Conservation (phyloP, 2,888 invertebrate genomes). For the Drosophila trichaetosa region DNA sequence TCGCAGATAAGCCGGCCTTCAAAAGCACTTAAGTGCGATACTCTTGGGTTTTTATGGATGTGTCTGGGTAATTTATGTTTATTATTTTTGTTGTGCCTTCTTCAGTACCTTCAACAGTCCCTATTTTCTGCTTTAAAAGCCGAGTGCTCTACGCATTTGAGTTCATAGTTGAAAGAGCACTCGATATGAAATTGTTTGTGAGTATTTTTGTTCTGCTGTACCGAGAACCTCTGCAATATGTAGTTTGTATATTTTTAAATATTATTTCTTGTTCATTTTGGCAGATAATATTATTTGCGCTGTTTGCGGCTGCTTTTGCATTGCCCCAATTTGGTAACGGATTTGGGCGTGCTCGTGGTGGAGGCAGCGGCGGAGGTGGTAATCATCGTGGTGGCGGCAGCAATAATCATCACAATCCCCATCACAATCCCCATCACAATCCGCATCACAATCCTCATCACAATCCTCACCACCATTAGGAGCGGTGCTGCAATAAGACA, state of each 20-base stretch:
- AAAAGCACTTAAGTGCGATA: conserved; percentile 10
- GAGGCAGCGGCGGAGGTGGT: conserved; percentile 23
- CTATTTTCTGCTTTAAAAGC: conserved; percentile 32
- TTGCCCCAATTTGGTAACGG: conserved; percentile 37
- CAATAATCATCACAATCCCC: background rate
- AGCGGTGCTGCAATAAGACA: background rate
- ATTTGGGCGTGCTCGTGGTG: conserved; percentile 2
- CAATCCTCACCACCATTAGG: conserved; percentile 14
- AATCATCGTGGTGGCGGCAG: conserved; percentile 1
- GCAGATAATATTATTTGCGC: conserved; percentile 49
- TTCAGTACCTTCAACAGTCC: background rate
- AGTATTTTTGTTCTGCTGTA: conserved; percentile 14
- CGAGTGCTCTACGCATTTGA: background rate
- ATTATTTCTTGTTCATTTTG: background rate
- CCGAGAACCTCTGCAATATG: background rate
- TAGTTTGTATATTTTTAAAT: background rate
- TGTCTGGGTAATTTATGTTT: conserved; percentile 14
- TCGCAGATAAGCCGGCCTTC: conserved; percentile 8
- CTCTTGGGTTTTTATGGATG: conserved; percentile 2
- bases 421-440: conserved; percentile 17
- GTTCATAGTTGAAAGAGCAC: conserved; percentile 21
- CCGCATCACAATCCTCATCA: conserved; percentile 12
- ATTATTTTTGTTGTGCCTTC: conserved; percentile 5
- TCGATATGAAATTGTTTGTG: conserved; percentile 43
- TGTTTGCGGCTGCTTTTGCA: conserved; percentile 50